Base-by-base conservation (phyloP, 2,797 vertebrate species). In the Pangasius sanitwongsei region DNA sequence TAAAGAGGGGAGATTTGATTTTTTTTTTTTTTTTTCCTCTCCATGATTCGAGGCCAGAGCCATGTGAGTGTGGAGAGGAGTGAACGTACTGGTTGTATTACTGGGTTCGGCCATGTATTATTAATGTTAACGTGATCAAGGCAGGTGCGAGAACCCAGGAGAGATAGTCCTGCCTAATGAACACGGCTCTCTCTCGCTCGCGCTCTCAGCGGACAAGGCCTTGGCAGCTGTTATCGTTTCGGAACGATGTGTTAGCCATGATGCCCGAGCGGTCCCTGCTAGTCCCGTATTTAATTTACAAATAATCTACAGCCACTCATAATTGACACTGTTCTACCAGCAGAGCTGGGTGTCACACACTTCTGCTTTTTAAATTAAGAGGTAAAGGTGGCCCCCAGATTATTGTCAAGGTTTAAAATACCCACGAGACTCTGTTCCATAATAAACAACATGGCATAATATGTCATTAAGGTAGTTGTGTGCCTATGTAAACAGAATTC, bases 51-150 rank as follows among this genome's bases (percentile, higher is more conserved):
- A 92, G 93, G 93, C 93, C 92, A 91, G 94, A 93, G 94, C 75
- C 87, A 74, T 93, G 93, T 92, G 93, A 93, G 93, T 93, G 84
- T 91, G 88, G 89, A 86, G 81, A 87, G 55, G 92, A 94, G 94
- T 87, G 91, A 93, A 95, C 92, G 94, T 95, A 96, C 96, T 95
- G 94, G 95, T 95, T 96, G 95, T 96, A 96, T 96, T 96, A 96
- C 95, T 94, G 95, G 93, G 93, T 94, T 94, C 94, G 92, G 90
- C 94, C 94, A 96, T 97, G 95, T 96, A 97, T 96, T 96, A 96
- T 97, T 96, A 96, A 97, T 96, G 96, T 92, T 95, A 95, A 95
- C 94, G 95, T 96, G 96, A 96, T 96, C 94, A 96, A 96, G 95
- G 96, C 96, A 96, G 96, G 96, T 96, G 96, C 95, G 95, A 95